Conservation (phyloP, 2,888 invertebrate genomes). For the Sinodicranocentrus sp. region DNA sequence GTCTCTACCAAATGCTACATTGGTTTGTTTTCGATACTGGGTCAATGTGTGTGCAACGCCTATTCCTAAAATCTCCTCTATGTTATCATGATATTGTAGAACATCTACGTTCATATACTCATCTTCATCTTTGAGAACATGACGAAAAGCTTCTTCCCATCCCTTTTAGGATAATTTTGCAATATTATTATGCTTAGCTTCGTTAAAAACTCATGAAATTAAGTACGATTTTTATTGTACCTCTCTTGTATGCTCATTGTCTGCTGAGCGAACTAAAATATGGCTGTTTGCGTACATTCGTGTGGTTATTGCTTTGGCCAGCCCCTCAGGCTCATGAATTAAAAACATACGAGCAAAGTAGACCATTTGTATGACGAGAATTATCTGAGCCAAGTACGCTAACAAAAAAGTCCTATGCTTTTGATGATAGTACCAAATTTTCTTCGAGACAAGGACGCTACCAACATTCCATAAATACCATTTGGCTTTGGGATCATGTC, state of each 20-base stretch:
- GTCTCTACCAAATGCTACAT: conserved; percentile 48
- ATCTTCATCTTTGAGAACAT: conserved; percentile 13
- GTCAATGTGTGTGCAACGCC: conserved; percentile 29
- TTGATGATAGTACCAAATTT: conserved; percentile 61
- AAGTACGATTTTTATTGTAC: no score
- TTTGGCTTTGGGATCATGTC: not conserved
- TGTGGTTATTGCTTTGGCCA: conserved; percentile 19
- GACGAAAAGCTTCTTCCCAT: conserved; percentile 36
- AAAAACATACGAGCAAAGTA: conserved; percentile 34
- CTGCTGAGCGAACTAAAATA: conserved; percentile 41
- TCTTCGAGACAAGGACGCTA: conserved; percentile 29
- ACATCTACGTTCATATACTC: not conserved
- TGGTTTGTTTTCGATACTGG: conserved; percentile 27
- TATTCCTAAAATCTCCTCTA: conserved; percentile 11
- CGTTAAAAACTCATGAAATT: no score
- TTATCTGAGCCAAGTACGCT: conserved; percentile 53
- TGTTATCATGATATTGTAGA: conserved; percentile 9
- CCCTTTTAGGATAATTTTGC: no score
- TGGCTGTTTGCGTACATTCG: conserved; percentile 40
- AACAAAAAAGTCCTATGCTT: conserved; percentile 39
- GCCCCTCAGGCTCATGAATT: conserved; percentile 40
- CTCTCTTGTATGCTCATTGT: conserved; percentile 43
- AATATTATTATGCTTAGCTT: no score
- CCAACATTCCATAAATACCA: not conserved
- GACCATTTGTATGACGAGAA: conserved; percentile 23